phyloP scores from a whole-genome alignment of 2,888 invertebrate species.

The Agapostemon virescens region DNA sequence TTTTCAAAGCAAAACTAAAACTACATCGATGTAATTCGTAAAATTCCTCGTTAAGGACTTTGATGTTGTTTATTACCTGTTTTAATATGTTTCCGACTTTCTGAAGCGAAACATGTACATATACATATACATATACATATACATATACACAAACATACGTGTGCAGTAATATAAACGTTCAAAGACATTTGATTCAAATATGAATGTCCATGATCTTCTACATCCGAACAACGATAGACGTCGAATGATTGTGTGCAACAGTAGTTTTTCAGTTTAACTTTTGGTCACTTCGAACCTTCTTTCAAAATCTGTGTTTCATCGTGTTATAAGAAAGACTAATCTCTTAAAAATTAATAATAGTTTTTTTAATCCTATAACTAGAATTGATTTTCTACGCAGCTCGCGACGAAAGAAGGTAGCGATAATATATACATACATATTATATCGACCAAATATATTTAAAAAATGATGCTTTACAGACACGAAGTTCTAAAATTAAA shows the following conservation, averaged over 20 bases:
- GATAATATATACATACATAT: conserved; percentile 7
- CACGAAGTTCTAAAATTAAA: background rate
- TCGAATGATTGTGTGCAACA: conserved; percentile 14
- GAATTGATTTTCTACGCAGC: background rate
- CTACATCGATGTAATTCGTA: background rate
- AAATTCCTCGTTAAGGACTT: conserved; percentile 7
- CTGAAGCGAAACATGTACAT: background rate
- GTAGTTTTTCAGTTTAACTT: background rate
- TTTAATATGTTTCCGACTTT: background rate
- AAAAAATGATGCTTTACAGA: background rate
- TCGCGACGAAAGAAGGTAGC: background rate
- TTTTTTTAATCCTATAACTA: background rate
- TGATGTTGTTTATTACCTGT: conserved; percentile 7
- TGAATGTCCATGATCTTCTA: background rate
- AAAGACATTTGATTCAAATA: background rate
- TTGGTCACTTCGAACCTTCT: background rate
- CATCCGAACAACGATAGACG: conserved; percentile 16
- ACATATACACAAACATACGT: background rate
- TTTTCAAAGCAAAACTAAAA: background rate
- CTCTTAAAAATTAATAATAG: background rate
- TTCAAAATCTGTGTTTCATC: background rate
- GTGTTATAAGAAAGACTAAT: background rate
- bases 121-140: background rate
- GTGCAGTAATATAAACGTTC: background rate
- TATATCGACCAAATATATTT: background rate